A percentile compares a stretch with the other conserved stretches of the same genome.
These are phyloP conservation scores for Cotesia congregata DNA, from an alignment of 2,888 invertebrate species.

Conservation along the genomic window DNA sequence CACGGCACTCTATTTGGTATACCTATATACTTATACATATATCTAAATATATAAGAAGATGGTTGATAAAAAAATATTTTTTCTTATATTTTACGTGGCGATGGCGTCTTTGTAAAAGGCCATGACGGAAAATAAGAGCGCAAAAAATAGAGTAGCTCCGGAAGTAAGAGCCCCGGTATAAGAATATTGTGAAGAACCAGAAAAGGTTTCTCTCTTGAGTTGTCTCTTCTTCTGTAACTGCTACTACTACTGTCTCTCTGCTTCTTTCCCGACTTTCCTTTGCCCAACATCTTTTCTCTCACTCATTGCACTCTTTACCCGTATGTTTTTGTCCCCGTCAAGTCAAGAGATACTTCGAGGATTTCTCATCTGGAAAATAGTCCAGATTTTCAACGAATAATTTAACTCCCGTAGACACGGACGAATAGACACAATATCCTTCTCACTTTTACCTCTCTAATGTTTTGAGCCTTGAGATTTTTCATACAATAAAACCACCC, in stretches of 20 bases:
- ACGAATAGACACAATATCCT: constrained; percentile 32
- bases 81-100: constrained; percentile 31
- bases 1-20: constrained; percentile 48
- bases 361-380: constrained; percentile 37
- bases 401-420: constrained; percentile 27
- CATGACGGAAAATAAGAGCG: constrained; percentile 21
- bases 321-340: constrained; percentile 14
- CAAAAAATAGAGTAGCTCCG: constrained; percentile 21
- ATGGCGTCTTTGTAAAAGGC: constrained; percentile 6
- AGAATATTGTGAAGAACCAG: constrained; percentile 16
- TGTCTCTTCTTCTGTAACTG: constrained; percentile 33
- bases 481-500: background rate
- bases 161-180: constrained; percentile 3
- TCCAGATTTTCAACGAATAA: constrained; percentile 37
- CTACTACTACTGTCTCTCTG: background rate
- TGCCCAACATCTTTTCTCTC: constrained; percentile 14
- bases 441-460: constrained; percentile 10
- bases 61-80: constrained; percentile 15
- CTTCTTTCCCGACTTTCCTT: background rate
- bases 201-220: constrained; percentile 28
- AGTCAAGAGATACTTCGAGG: constrained; percentile 23
- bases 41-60: background rate
- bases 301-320: background rate
- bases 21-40: background rate
- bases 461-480: background rate